Evolutionary conservation across 2,797 vertebrate species (phyloP).

Genomic region (Chloroceryle inda): DNA sequence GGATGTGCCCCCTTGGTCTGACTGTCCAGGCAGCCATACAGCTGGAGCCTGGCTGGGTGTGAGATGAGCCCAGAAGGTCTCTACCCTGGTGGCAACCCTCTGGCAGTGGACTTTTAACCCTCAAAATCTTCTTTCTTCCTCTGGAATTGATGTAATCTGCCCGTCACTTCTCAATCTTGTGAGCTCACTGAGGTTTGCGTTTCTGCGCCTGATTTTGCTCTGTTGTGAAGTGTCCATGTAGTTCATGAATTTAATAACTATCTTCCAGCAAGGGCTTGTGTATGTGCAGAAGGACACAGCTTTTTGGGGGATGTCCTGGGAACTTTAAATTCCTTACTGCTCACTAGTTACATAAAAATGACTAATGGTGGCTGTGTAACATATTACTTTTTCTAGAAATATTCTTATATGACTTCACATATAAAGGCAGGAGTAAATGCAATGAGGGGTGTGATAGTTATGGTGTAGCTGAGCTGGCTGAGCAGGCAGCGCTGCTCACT

Average conservation of each 20-base stretch:
- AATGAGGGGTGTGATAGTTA: background rate
- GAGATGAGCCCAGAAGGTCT: background rate
- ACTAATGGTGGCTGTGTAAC: background rate
- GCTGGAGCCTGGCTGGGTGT: background rate
- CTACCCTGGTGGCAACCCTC: background rate
- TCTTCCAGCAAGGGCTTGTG: background rate
- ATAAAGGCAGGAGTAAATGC: background rate
- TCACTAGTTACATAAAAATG: background rate
- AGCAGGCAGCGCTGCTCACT: background rate
- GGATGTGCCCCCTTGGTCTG: background rate
- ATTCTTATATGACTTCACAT: background rate
- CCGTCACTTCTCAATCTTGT: background rate
- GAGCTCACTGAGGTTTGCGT: background rate
- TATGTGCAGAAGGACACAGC: background rate
- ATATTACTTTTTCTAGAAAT: background rate
- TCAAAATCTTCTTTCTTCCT: background rate
- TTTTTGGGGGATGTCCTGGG: background rate
- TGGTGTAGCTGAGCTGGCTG: background rate
- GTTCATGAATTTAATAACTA: background rate
- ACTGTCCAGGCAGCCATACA: accelerated
- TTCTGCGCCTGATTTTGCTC: background rate
- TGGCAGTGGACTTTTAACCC: background rate
- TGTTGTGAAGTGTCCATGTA: background rate
- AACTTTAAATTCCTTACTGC: background rate
- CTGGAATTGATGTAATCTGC: background rate